phyloP scores from a whole-genome alignment of 2,797 vertebrate genomes.

The Thamnophis elegans region DNA sequence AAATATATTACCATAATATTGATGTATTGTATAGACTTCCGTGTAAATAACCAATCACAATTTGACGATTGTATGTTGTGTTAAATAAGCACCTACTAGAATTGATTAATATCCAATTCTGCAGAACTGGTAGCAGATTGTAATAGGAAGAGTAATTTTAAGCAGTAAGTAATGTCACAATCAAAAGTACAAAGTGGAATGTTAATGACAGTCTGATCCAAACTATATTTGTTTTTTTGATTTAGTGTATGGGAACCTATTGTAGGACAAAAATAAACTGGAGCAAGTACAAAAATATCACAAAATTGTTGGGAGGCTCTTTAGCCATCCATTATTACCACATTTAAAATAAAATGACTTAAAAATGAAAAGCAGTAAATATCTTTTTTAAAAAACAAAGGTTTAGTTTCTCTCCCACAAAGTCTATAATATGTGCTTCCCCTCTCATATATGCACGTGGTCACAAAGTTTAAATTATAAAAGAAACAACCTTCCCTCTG shows the following conservation, averaged over 20 bases:
- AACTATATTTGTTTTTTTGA: not conserved
- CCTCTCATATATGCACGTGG: not conserved
- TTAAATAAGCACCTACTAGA: not conserved
- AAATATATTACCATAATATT: not conserved
- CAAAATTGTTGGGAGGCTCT: not conserved
- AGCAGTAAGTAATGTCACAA: not conserved
- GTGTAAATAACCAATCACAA: not conserved
- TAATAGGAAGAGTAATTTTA: not conserved
- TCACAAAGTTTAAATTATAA: not conserved
- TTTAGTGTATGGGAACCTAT: not conserved
- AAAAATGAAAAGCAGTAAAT: not conserved
- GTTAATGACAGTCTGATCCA: not conserved
- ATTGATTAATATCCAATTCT: not conserved
- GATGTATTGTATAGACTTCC: not conserved
- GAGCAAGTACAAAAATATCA: not conserved
- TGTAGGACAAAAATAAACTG: not conserved
- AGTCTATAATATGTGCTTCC: not conserved
- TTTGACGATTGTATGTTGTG: not conserved
- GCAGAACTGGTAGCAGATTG: not conserved
- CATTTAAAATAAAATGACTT: no score
- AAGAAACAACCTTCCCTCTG: not conserved
- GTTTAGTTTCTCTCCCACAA: not conserved
- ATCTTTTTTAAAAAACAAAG: not conserved
- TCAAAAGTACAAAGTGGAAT: not conserved
- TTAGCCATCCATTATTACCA: not conserved